phyloP scores from a whole-genome alignment of 2,113 vertebrate species.

The Tragelaphus imberbis region DNA sequence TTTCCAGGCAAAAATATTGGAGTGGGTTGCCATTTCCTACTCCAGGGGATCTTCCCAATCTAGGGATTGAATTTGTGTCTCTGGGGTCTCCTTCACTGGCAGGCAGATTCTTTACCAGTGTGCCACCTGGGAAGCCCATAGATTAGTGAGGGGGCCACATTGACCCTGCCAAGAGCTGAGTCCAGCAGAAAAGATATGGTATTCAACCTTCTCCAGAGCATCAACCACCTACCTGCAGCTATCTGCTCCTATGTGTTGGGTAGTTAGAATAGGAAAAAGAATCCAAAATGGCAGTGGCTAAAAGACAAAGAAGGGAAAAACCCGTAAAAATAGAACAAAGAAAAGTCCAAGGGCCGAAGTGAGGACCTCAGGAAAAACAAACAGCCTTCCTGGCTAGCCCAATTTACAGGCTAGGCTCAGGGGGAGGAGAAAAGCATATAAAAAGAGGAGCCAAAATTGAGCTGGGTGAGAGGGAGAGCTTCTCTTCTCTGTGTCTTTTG shows the following conservation, averaged over 20 bases:
- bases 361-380: not conserved
- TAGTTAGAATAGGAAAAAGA: not conserved
- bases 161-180: not conserved
- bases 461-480: fast-evolving
- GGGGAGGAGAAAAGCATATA: not conserved
- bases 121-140: not conserved
- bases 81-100: not conserved
- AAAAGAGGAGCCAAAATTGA: not conserved
- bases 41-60: not conserved
- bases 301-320: not conserved
- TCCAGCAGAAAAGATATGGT: not conserved
- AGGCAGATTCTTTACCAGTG: not conserved
- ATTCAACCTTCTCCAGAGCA: not conserved
- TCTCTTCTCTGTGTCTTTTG: not conserved
- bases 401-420: not conserved
- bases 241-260: not conserved
- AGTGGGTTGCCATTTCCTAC: not conserved
- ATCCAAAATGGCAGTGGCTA: not conserved
- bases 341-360: not conserved
- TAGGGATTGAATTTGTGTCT: not conserved
- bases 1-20: not conserved
- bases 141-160: not conserved
- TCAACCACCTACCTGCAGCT: not conserved
- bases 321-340: not conserved
- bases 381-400: not conserved